Evolutionary conservation across 2,888 invertebrate species (phyloP), one percentile per base, ranked within the genome.

Genomic region (Patella ulyssiponensis): DNA sequence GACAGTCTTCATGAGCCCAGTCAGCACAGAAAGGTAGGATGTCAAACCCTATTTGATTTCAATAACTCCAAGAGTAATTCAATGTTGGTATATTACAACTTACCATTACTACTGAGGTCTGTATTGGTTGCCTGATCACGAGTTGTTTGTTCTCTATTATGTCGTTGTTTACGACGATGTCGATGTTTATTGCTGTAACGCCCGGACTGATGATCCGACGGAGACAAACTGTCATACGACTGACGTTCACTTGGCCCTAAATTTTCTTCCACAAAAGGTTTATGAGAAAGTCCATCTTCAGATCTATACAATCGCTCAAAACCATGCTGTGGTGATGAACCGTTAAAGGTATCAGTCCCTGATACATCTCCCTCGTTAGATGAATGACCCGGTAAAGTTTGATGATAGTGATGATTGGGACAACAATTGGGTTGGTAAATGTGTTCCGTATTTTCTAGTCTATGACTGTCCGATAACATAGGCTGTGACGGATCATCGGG

Each of bases 81-180:
- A 44, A 44, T 44, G 44, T 44, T 44, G 7, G 44, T 44, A 14
- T 3, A 52, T 20, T 23, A 1, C 17, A 51, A 82, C 87, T 64
- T 78, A 89, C 89, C 89, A 81, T 88, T 88, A 78, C 89, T 89
- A 81, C 89, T 88, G 71, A 88, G 80, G 80, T 89, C 89, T 76
- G 89, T 89, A 79, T 89, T 89, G 1, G 89, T 89, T 5, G 88
- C 88, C 78, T 89, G 89, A 85, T 89, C 89, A 80, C 86, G 84
- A 51, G 83, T 89, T 20, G 82, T 79, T 77, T 86, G 85, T 80
- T 87, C 87, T 70, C 83, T 80, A 73, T 79, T 80, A 27, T 81
- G 81, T 11, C 78, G 80, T 56, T 84, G 83, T 77, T 83, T 83
- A 71, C 85, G 79, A 20, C 85, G 82, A 17, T 82, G 81, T 77